A percentile compares a stretch with the other conserved stretches of the same genome.
Conservation (phyloP, 1,140 invertebrate genomes). For the Drosophila ercepeae region DNA sequence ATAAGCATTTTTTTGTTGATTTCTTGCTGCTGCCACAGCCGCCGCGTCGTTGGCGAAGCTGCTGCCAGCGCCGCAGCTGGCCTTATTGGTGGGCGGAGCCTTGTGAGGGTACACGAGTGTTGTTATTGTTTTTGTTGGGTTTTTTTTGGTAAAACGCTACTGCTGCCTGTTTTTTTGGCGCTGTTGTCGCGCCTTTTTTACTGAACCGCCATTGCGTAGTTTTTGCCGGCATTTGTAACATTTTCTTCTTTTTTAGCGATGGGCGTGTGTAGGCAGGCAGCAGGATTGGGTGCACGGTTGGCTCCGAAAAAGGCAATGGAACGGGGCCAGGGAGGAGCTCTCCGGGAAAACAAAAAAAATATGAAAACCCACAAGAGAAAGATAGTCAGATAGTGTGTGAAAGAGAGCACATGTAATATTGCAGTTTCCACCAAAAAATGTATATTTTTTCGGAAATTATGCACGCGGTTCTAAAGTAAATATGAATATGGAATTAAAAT, state of each 20-base stretch:
- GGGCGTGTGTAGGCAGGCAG: constrained; percentile 74
- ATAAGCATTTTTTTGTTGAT: constrained; percentile 47
- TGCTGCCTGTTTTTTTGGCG: constrained; percentile 10
- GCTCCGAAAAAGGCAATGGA: neutral
- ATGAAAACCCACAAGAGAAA: neutral
- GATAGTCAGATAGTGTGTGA: neutral
- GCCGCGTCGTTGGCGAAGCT: constrained; percentile 26
- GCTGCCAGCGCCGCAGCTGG: constrained; percentile 14
- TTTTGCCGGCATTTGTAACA: constrained; percentile 69
- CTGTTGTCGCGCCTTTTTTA: constrained; percentile 35
- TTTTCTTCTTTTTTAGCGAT: constrained; percentile 72
- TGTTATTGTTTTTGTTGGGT: constrained; percentile 22
- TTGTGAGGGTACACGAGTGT: constrained; percentile 58
- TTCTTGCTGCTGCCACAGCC: constrained; percentile 42
- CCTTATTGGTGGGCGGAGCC: constrained; percentile 70
- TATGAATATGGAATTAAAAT: constrained; percentile 40
- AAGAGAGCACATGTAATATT: constrained; percentile 8
- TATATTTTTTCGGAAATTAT: constrained; percentile 25
- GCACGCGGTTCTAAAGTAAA: constrained; percentile 23
- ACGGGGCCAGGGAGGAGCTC: neutral
- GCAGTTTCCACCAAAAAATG: constrained; percentile 10
- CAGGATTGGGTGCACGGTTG: constrained; percentile 55
- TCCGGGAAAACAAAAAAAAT: neutral
- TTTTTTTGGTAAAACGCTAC: constrained; percentile 10
- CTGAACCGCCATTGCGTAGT: constrained; percentile 74